Evolutionary conservation across 2,797 vertebrate genomes (phyloP).

Genomic region (Acrocephalus scirpaceus): DNA sequence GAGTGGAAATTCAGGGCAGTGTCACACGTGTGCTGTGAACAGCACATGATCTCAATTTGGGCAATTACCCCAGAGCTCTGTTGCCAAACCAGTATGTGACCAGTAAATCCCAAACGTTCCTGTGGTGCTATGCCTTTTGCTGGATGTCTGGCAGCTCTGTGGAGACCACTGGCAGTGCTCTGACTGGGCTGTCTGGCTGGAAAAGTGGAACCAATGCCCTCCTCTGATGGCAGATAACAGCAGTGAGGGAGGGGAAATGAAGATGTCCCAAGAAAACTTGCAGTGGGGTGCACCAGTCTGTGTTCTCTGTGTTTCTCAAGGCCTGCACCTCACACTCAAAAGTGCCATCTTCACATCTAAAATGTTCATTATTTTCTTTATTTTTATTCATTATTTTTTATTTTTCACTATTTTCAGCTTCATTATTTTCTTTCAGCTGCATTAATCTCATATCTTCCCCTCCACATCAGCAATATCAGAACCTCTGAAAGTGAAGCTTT

Average conservation of each 20-base stretch:
- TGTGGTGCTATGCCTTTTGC: neutral
- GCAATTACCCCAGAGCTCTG: neutral
- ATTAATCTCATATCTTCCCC: neutral
- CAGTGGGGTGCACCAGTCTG: neutral
- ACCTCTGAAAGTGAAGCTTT: neutral
- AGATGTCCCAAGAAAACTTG: neutral
- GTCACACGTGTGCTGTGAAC: neutral
- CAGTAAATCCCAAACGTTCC: neutral
- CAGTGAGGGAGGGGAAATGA: neutral
- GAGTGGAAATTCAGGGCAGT: neutral
- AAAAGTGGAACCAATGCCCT: neutral
- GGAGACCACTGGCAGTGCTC: neutral
- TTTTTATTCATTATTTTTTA: too few species aligned
- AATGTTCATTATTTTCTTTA: neutral
- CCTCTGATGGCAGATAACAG: neutral
- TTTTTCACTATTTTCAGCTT: neutral
- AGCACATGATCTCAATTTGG: neutral
- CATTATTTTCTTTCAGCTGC: neutral
- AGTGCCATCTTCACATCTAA: neutral
- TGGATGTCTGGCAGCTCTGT: neutral
- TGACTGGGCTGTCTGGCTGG: neutral
- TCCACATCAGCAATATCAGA: neutral
- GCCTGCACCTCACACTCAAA: neutral
- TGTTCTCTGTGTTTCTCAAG: neutral
- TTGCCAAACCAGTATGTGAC: neutral